Base-by-base conservation (phyloP, 1,140 invertebrate genomes). In the Neodiprion lecontei region DNA sequence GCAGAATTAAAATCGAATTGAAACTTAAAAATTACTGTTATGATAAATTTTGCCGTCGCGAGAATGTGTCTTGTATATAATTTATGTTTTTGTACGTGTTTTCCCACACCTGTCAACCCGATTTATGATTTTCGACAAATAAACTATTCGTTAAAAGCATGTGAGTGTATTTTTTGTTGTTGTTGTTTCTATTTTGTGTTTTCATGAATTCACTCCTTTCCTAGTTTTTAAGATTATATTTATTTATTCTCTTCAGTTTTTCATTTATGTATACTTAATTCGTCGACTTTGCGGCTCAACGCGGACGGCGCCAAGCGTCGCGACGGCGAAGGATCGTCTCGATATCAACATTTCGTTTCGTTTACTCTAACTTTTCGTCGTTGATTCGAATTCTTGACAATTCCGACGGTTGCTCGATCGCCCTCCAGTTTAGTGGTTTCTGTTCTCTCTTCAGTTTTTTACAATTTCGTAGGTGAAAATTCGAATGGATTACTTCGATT, bases 91-190 rank as follows among this genome's bases (percentile, higher is more conserved):
- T 61, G 53, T 61, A 61, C 53, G 53, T 61, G 53, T 61, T 61
- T 61, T 61, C 53, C 53, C 53, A 61, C 53, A 61, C 53, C 53
- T 61, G 53, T 61, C 53, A 61, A 61, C 53, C 53, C 53, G 5
- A 61, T 61, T 61, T 61, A 61, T 61, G 53, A 61, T 61, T 61
- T 61, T 61, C 53, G 11, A 61, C 53, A 61, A 61, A 61, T 61
- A 61, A 61, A 61, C 53, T 17, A 61, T 61, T 61, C 53, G 11
- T 61, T 61, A 17, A 61, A 61, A 61, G 53, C 53, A 61, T 61
- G 53, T 61, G 53, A 61, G 53, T 61, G 53, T 40, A 40, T 73
- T 69, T 69, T 75, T 75, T 74, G 69, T 69, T 69, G 40, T 50
- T 70, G 67, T 67, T 48, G 12, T 73, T 67, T 70, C 70, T 68